A percentile compares a stretch with the other conserved stretches of the same genome.
phyloP scores from a whole-genome alignment of 2,888 invertebrate species.

The Nebria salina region DNA sequence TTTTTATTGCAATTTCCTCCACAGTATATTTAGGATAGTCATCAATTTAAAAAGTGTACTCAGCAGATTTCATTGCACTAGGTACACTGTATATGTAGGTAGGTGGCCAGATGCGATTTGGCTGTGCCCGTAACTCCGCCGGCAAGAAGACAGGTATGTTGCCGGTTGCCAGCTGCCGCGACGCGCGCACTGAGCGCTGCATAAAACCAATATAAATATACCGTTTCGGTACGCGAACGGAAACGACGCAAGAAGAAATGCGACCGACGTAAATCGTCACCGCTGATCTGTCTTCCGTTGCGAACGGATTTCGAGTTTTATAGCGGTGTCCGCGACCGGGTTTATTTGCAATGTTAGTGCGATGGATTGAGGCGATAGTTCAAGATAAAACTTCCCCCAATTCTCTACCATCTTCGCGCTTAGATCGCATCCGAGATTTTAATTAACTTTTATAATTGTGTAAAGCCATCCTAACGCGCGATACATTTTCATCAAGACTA shows the following conservation, averaged over 20 bases:
- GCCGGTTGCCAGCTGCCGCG: neutral
- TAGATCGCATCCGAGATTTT: constrained; percentile 3
- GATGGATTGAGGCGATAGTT: constrained; percentile 43
- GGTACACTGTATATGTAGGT: constrained; percentile 5
- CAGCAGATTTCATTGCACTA: constrained; percentile 47
- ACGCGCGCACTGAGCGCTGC: constrained; percentile 15
- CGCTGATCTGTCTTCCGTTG: constrained; percentile 44
- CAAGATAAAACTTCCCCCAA: constrained; percentile 31
- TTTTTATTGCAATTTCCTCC: constrained; percentile 47
- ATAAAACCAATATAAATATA: constrained; percentile 46
- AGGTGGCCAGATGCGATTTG: constrained; percentile 19
- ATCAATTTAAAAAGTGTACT: constrained; percentile 48
- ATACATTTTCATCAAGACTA: neutral
- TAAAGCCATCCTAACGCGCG: neutral
- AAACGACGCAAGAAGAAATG: constrained; percentile 40
- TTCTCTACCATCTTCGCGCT: constrained; percentile 1
- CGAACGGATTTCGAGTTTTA: constrained; percentile 43
- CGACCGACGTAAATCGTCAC: constrained; percentile 42
- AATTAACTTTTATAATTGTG: constrained; percentile 15
- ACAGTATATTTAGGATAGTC: constrained; percentile 40
- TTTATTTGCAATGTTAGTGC: constrained; percentile 41
- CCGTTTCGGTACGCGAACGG: constrained; percentile 22
- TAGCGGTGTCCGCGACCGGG: constrained; percentile 28
- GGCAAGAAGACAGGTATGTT: neutral
- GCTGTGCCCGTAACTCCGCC: neutral